These are phyloP conservation scores for Sus cebifrons DNA, from an alignment of 2,797 vertebrate species.

Conservation along the genomic window DNA sequence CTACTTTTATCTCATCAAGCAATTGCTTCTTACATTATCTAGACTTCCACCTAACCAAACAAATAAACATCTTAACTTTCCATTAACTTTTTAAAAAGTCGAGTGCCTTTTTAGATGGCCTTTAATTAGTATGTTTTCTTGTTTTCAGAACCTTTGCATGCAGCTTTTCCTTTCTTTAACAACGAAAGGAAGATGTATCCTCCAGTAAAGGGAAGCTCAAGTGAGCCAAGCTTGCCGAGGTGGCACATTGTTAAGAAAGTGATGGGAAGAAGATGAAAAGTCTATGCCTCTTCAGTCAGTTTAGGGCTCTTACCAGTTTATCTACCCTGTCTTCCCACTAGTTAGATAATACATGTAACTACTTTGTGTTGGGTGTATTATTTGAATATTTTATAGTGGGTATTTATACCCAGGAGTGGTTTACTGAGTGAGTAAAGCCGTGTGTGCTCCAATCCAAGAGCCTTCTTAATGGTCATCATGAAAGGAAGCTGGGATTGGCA, in stretches of 20 bases:
- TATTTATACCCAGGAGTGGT: neutral
- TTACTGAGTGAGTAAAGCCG: neutral
- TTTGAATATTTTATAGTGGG: neutral
- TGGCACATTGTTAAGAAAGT: neutral
- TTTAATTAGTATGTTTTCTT: neutral
- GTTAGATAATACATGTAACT: neutral
- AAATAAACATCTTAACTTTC: neutral
- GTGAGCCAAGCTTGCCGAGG: neutral
- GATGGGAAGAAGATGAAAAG: neutral
- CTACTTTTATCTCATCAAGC: neutral
- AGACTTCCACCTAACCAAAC: neutral
- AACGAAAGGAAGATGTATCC: neutral
- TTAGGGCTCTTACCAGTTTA: neutral
- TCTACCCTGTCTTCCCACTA: neutral
- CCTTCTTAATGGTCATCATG: neutral
- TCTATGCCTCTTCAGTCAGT: neutral
- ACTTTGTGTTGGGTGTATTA: neutral
- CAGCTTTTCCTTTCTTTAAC: constrained; percentile 1
- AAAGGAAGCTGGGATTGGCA: neutral
- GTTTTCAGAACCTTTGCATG: neutral
- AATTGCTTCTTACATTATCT: neutral
- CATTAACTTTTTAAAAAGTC: neutral
- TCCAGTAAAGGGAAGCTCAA: neutral
- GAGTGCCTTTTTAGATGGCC: neutral
- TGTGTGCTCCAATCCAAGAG: neutral